Evolutionary conservation across 2,113 vertebrate genomes (phyloP).

Genomic region (Cryptotis parvus): DNA sequence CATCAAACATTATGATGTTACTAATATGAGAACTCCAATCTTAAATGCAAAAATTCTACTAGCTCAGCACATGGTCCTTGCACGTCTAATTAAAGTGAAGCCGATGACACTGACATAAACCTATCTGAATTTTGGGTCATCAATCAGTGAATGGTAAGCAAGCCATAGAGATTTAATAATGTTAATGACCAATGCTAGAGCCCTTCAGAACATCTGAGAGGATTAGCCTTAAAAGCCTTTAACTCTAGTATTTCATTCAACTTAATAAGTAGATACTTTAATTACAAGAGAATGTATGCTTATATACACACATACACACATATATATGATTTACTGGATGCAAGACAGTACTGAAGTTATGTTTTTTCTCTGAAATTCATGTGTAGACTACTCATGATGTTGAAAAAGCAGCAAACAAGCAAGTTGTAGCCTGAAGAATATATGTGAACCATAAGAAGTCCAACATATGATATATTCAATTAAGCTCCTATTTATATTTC

Average conservation of each 20-base stretch:
- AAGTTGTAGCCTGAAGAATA: background rate
- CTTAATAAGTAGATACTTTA: background rate
- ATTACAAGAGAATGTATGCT: background rate
- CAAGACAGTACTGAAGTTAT: background rate
- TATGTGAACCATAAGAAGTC: background rate
- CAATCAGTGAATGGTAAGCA: background rate
- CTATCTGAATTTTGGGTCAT: background rate
- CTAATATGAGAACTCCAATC: background rate
- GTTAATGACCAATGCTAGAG: background rate
- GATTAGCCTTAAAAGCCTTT: background rate
- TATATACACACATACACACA: too few species aligned
- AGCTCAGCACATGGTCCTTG: background rate
- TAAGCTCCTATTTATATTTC: background rate
- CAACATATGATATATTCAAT: background rate
- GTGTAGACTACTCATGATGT: background rate
- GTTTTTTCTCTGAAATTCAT: background rate
- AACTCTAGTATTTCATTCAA: background rate
- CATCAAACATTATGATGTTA: background rate
- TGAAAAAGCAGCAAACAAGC: background rate
- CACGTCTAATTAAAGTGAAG: background rate
- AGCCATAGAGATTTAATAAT: rapidly evolving
- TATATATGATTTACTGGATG: background rate
- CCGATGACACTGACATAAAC: background rate
- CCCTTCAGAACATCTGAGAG: background rate
- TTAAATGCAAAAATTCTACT: background rate